Conservation (phyloP, 1,140 invertebrate genomes). For the Danaus melanippus region DNA sequence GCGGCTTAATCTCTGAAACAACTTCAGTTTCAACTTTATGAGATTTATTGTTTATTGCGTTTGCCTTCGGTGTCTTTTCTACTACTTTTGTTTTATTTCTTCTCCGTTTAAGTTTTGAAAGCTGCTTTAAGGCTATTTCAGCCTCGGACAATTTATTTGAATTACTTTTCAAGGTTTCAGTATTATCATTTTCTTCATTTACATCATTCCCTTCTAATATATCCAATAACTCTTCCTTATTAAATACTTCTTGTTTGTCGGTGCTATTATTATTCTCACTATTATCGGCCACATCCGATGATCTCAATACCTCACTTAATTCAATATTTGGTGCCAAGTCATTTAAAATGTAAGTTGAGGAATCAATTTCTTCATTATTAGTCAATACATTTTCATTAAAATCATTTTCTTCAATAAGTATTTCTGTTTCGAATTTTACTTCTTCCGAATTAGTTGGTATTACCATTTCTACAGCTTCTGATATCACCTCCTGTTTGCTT, state of each 20-base stretch:
- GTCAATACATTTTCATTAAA: conserved; percentile 27
- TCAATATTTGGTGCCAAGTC: conserved; percentile 54
- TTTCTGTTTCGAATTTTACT: conserved; percentile 55
- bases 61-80: conserved; percentile 8
- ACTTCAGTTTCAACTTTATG: conserved; percentile 8
- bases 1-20: conserved; percentile 6
- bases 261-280: conserved; percentile 52
- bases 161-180: background rate
- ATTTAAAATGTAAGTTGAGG: conserved; percentile 44
- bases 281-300: conserved; percentile 40
- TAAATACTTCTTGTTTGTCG: conserved; percentile 52
- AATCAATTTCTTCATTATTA: conserved; percentile 29
- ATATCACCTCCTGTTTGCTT: conserved; percentile 12
- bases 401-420: conserved; percentile 52
- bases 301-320: conserved; percentile 51
- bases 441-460: conserved; percentile 28
- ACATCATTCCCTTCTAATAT: conserved; percentile 62
- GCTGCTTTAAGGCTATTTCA: conserved; percentile 47
- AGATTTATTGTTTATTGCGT: conserved; percentile 6
- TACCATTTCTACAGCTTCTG: conserved; percentile 24
- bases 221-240: conserved; percentile 61
- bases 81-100: conserved; percentile 18
- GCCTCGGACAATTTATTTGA: conserved; percentile 27
- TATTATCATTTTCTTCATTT: conserved; percentile 15
- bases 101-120: conserved; percentile 26